Evolutionary conservation across 2,888 invertebrate species (phyloP), one percentile per base, ranked within the genome.

Genomic region (Zaprionus lineosus): DNA sequence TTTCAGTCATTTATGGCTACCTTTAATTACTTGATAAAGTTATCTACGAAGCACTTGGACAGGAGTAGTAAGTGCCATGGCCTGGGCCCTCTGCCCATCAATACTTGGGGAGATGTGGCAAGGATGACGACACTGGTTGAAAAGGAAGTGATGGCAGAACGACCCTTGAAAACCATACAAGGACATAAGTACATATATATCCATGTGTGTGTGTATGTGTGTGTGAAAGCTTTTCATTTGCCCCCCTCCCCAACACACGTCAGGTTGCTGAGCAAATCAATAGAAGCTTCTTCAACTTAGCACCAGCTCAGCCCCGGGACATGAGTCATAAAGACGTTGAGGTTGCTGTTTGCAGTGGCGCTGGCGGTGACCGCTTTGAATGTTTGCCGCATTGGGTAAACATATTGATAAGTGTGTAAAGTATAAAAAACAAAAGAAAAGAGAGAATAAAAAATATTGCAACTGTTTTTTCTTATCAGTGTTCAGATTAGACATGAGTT

Each of bases 361-460:
- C 26, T 57, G 41, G 31, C 31, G 11, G 37, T 11, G 4, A 14
- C 11, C 24, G 18, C 58, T 66, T 69, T 66, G 44, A 33, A 48
- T 48, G 50, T 37, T 71, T 56, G 56, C 72, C 67, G 66, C 72
- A 53, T 36, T 33, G 39, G 34, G 44, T 56, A 46, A 39, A 67
- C 72, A 79, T 43, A 46, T 6, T 55, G 76, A 76, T 67, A 79
- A 76, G 53, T 7, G 5, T 0, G 37, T n/a, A n/a, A n/a, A n/a
- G n/a, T n/a, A n/a, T n/a, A n/a, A n/a, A n/a, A n/a, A n/a, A 7
- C 11, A 12, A 6, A 36, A 28, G 18, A 58, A 18, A 19, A 43
- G 57, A n/a, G n/a, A n/a, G n/a, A n/a, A n/a, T 53, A 56, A 58
- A 43, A 44, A 50, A 67, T 62, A 72, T 79, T 46, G 70, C 76